Evolutionary conservation across 35 echinoderm and acorn worm species (phyloP), one percentile per base, ranked within the genome.

Genomic region (Heliocidaris erythrogramma): DNA sequence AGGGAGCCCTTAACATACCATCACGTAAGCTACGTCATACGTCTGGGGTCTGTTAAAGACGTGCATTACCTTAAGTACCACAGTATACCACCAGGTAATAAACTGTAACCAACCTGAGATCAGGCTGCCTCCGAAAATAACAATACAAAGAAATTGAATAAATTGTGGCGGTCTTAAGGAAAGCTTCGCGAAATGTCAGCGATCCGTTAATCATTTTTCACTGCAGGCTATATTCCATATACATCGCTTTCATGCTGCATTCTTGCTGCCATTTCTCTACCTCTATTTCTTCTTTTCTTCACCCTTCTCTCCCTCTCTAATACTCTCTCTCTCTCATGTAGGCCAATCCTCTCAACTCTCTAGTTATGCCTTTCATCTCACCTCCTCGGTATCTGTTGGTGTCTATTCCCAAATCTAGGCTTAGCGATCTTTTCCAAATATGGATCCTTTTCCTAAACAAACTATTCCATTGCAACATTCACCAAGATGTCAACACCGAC

Each of bases 191-290:
- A 89, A 89, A 89, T 89, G 87, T 89, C 87, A 89, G 31, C 87
- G 87, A 13, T 89, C 87, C 87, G 24, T 89, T 89, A 89, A 89
- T 89, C 87, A 89, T 89, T 47, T 89, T 48, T 89, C 17, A 47
- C 87, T 6, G 87, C 87, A 48, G 87, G 87, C 47, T 89, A 35
- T 89, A 89, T 89, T 48, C 87, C 47, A 42, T 89, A 89, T 89
- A 89, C 47, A 89, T 89, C 9, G 31, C 85, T 32, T 86, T 86
- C 85, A 89, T 48, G 30, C 87, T 14, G 31, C 87, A 89, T 48
- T 89, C 31, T 89, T n/a, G 3, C 32, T 89, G 29, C 86, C 29
- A 48, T 89, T n/a, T 42, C 10, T 42, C 86, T 24, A 27, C n/a
- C 86, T 5, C 61, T 27, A 16, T 71, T 21, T 71, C 24, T 65